These are phyloP conservation scores for Chaitophorus viminalis DNA, from an alignment of 2,888 invertebrate species.

Conservation along the genomic window DNA sequence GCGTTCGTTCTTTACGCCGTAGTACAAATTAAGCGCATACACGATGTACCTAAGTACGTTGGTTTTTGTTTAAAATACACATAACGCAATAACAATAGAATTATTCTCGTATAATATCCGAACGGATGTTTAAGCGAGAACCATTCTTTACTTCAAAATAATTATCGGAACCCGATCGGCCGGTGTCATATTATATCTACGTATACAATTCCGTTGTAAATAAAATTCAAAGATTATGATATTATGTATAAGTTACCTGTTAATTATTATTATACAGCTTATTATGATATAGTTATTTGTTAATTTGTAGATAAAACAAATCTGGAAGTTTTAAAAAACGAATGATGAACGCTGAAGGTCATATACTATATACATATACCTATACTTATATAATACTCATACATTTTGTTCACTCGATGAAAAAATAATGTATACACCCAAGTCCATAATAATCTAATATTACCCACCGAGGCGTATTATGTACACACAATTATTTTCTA, in stretches of 20 bases:
- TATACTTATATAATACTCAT: no score
- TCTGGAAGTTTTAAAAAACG: background rate
- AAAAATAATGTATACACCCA: background rate
- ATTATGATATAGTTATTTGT: no score
- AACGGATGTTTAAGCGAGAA: background rate
- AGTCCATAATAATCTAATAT: background rate
- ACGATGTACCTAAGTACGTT: background rate
- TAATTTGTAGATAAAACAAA: background rate
- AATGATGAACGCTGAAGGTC: background rate
- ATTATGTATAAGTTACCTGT: no score
- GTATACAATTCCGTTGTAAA: no score
- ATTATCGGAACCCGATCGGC: no score
- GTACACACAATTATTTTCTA: no score
- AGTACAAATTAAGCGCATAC: conserved; percentile 16
- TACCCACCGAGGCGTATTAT: background rate
- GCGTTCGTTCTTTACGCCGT: conserved; percentile 14
- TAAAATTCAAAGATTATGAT: no score
- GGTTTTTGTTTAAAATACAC: conserved; percentile 4
- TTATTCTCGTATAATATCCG: background rate
- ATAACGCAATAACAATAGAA: background rate
- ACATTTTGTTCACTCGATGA: background rate
- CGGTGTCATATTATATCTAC: no score
- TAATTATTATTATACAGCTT: no score
- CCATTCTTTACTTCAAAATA: no score
- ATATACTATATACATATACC: background rate